Conservation (phyloP, 23 tunicate species). For the Clavelina lepadiformis region DNA sequence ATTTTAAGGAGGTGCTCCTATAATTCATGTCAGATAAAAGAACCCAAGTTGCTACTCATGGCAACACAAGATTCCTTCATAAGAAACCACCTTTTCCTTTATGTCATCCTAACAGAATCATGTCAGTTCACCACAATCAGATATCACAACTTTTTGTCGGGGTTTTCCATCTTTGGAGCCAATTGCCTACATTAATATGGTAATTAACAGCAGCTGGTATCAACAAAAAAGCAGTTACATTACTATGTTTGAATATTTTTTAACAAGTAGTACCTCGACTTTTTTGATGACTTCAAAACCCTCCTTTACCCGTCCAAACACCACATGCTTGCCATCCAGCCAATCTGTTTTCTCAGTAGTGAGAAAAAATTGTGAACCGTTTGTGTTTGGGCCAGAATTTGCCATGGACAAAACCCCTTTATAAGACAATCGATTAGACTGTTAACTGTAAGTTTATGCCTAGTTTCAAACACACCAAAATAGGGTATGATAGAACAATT, state of each 20-base stretch:
- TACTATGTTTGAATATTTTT: too few species aligned
- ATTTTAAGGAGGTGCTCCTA: too few species aligned
- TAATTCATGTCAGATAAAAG: too few species aligned
- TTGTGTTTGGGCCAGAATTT: constrained; percentile 96
- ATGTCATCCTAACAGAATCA: too few species aligned
- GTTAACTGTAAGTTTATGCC: too few species aligned
- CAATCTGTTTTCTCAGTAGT: constrained; percentile 94
- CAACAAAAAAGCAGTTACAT: not conserved
- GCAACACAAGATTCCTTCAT: too few species aligned
- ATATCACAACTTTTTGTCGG: constrained; percentile 78
- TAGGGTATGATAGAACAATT: too few species aligned
- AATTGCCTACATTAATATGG: constrained; percentile 25
- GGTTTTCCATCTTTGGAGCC: constrained; percentile 96
- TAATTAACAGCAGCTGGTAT: not conserved
- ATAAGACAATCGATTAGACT: too few species aligned
- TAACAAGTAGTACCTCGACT: constrained; percentile 71
- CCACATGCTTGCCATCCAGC: constrained; percentile 86
- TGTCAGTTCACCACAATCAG: constrained; percentile 82
- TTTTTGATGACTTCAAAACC: constrained; percentile 89
- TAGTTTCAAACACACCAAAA: too few species aligned
- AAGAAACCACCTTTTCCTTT: too few species aligned
- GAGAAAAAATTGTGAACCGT: constrained; percentile 94
- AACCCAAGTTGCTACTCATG: too few species aligned
- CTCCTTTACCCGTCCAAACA: constrained; percentile 77
- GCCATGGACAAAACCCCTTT: constrained; percentile 90